Conservation (phyloP, 2,888 invertebrate species). For the Ichneumon xanthorius region DNA sequence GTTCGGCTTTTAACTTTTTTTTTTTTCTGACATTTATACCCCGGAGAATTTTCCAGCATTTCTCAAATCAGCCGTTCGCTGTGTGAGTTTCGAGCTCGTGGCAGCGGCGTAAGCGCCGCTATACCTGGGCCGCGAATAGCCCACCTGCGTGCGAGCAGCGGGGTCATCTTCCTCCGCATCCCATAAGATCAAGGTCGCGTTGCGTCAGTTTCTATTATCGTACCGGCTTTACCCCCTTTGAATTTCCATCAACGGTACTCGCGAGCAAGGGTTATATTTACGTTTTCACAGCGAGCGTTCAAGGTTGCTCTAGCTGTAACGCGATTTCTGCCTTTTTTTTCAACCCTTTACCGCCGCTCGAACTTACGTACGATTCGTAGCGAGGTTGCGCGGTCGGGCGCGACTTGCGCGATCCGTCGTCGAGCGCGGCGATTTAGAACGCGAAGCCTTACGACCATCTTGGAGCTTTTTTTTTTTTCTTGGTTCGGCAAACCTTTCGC, state of each 20-base stretch:
- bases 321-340: slow-evolving; percentile 19
- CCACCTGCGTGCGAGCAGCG: slow-evolving; percentile 13
- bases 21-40: background rate
- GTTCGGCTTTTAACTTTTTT: background rate
- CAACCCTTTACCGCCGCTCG: slow-evolving; percentile 11
- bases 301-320: slow-evolving; percentile 19
- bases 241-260: background rate
- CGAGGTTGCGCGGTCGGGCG: slow-evolving; percentile 36
- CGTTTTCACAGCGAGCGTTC: slow-evolving; percentile 8
- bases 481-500: background rate
- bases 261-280: background rate
- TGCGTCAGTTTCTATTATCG: slow-evolving; percentile 18
- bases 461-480: background rate
- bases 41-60: background rate
- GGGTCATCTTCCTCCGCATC: slow-evolving; percentile 50
- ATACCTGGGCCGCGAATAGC: slow-evolving; percentile 17
- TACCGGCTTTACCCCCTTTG: background rate
- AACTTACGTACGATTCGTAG: slow-evolving; percentile 18
- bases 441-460: slow-evolving; percentile 54
- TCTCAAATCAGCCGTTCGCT: background rate
- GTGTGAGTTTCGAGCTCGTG: background rate
- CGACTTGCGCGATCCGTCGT: slow-evolving; percentile 15
- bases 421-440: slow-evolving; percentile 56
- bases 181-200: slow-evolving; percentile 56
- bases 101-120: background rate